Percentiles rank a stretch among this genome's conserved stretches.
These are phyloP conservation scores for Euphonia xanthogaster DNA, from an alignment of 2,797 vertebrate genomes.

Conservation along the genomic window DNA sequence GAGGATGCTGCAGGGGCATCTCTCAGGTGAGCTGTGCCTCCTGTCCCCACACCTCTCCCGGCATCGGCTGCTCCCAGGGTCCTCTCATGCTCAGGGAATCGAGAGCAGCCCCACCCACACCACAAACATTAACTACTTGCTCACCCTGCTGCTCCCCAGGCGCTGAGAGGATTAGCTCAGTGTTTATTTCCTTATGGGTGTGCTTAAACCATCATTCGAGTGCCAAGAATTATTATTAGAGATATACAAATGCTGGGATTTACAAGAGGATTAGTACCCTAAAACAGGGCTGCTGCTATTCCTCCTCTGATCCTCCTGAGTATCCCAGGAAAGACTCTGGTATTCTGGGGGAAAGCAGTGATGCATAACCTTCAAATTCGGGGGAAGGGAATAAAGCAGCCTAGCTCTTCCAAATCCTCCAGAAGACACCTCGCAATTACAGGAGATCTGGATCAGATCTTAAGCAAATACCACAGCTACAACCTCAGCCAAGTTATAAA, in stretches of 20 bases:
- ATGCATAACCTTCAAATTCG: neutral
- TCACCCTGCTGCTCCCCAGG: neutral
- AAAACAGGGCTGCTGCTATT: neutral
- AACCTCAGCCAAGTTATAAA: neutral
- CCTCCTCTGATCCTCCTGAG: neutral
- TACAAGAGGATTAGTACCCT: constrained; percentile 2
- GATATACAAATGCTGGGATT: neutral
- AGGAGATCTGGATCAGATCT: neutral
- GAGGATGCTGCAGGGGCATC: neutral
- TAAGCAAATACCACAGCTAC: neutral
- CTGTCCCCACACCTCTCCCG: neutral
- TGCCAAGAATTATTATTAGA: neutral
- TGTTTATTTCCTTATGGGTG: neutral
- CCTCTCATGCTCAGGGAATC: neutral
- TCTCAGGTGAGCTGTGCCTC: neutral
- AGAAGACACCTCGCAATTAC: neutral
- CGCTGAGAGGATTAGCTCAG: neutral
- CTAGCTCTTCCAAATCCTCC: neutral
- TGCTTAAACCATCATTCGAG: neutral
- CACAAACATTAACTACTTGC: neutral
- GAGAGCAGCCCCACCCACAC: neutral
- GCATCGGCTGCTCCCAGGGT: fast-evolving
- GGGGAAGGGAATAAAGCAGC: neutral
- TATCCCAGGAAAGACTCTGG: neutral
- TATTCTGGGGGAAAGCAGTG: neutral